Base-by-base conservation (phyloP, 2,888 invertebrate genomes). In the Cabera pusaria region DNA sequence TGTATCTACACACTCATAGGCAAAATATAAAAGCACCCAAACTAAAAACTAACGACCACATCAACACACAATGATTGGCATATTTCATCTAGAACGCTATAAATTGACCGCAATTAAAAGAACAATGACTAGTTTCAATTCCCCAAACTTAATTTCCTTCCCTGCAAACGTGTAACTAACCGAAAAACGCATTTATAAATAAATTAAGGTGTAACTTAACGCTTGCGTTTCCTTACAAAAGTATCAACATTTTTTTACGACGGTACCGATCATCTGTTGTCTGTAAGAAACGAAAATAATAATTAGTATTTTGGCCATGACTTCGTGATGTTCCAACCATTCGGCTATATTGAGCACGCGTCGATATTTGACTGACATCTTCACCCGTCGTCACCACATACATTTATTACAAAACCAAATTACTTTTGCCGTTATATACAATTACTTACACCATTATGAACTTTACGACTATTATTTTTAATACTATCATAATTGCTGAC, bases 81-180 rank as follows among this genome's bases (percentile, higher is more conserved):
- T 60, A 79, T 84, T 85, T 87, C 84, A 63, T 58, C 73, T 80
- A 84, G 84, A 88, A 87, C 87, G 84, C 72, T 72, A 71, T 77
- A 83, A 86, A 86, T 80, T 82, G 82, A 77, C 81, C 73, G 78
- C 86, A 86, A 85, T 87, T 85, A 88, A 83, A 85, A 85, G 82
- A 87, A 87, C 88, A 88, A 87, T 84, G 83, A 84, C 77, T 72
- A 76, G 77, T 85, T 85, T 87, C 85, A 85, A 85, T 87, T 83
- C 82, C 78, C 80, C 72, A 86, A 88, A 86, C 82, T 81, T 74
- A 86, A 88, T 87, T 87, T 87, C 86, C 87, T 84, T 68, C 70
- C 63, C 63, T 64, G 62, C 68, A 69, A 77, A 78, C 70, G 78
- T 78, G 74, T 77, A 75, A 77, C 81, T 75, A 77, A 80, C 76